Percentiles rank a stretch among this genome's conserved stretches.
phyloP scores from a whole-genome alignment of 2,797 vertebrate genomes.

The Vipera latastei region DNA sequence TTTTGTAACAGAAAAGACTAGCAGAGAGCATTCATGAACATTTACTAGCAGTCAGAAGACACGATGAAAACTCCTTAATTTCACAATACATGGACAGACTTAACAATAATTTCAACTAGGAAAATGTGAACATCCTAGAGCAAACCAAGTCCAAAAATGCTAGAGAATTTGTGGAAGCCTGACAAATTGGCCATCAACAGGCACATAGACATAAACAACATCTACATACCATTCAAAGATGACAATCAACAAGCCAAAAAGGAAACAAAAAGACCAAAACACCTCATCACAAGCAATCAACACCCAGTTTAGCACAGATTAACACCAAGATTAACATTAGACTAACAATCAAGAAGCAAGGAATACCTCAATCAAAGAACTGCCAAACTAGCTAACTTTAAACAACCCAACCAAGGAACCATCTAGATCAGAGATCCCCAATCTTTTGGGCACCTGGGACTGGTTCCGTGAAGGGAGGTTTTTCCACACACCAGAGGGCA shows the following conservation, averaged over 20 bases:
- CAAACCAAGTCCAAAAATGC: not conserved
- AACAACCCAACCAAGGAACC: not conserved
- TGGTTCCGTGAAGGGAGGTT: too few relatives aligned
- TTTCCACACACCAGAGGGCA: too few relatives aligned
- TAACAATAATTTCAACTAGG: not conserved
- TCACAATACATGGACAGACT: not conserved
- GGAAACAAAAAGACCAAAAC: not conserved
- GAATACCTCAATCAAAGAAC: not conserved
- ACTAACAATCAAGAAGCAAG: not conserved
- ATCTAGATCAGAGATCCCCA: not conserved
- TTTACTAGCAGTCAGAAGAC: not conserved
- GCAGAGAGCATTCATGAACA: not conserved
- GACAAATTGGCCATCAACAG: not conserved
- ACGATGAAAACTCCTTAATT: not conserved
- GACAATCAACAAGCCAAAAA: not conserved
- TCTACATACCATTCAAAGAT: not conserved
- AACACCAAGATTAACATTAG: not conserved
- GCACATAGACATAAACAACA: not conserved
- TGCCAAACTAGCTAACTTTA: not conserved
- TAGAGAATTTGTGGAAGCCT: not conserved
- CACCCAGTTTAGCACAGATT: not conserved
- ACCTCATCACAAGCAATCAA: not conserved
- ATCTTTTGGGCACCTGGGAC: too few relatives aligned
- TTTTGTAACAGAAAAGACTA: not conserved
- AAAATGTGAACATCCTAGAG: not conserved